Evolutionary conservation across 64 coral and sea anemone species (phyloP).

Genomic region (Pocillopora verrucosa): DNA sequence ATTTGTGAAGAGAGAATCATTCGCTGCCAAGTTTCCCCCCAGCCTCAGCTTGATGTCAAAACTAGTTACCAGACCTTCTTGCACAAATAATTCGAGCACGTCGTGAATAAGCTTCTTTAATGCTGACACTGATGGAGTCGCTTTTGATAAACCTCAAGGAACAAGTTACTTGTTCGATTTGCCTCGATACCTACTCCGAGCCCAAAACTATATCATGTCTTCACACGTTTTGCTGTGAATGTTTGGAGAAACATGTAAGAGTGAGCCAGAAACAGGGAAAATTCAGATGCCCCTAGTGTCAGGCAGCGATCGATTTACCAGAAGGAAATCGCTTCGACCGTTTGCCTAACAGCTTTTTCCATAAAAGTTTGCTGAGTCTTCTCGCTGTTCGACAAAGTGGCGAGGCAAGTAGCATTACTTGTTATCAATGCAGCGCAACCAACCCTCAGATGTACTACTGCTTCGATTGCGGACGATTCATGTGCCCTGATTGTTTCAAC

Average conservation of each 20-base stretch:
- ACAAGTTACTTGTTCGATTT: slow-evolving; percentile 27
- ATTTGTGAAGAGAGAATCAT: too few relatives aligned
- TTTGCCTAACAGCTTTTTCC: slow-evolving; percentile 8
- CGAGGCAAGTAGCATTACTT: not conserved
- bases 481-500: not conserved
- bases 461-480: slow-evolving; percentile 6
- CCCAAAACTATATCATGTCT: slow-evolving; percentile 26
- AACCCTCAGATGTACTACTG: not conserved
- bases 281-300: slow-evolving; percentile 25
- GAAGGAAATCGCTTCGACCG: slow-evolving; percentile 15
- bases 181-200: not conserved
- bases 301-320: not conserved
- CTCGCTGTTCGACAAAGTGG: not conserved
- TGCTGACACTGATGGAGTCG: not conserved
- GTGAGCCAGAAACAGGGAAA: not conserved
- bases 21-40: too few relatives aligned
- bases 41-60: too few relatives aligned
- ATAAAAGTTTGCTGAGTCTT: slow-evolving; percentile 16
- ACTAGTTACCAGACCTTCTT: too few relatives aligned
- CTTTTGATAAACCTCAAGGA: slow-evolving; percentile 20
- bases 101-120: too few relatives aligned
- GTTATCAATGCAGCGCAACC: not conserved
- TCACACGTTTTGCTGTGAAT: slow-evolving; percentile 27
- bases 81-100: too few relatives aligned
- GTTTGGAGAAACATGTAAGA: not conserved